A percentile compares a stretch with the other conserved stretches of the same genome.
Evolutionary conservation across 2,888 invertebrate species (phyloP).

Genomic region (Macrosoma leucophasiata): DNA sequence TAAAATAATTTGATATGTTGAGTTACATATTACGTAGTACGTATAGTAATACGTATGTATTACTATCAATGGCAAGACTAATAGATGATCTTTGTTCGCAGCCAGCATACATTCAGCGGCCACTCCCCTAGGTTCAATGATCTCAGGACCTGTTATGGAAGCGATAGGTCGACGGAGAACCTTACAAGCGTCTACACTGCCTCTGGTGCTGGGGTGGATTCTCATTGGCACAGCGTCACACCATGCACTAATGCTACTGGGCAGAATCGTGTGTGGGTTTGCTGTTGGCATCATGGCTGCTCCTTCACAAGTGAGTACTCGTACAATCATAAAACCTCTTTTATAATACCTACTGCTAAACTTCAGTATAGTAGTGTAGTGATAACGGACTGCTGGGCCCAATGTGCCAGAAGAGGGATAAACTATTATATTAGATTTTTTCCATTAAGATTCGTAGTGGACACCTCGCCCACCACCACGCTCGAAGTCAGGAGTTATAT

Average conservation of each 20-base stretch:
- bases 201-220: conserved; percentile 81
- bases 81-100: conserved; percentile 39
- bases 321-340: too few relatives aligned
- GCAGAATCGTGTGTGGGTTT: conserved; percentile 81
- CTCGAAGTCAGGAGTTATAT: too few relatives aligned
- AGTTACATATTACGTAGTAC: too few relatives aligned
- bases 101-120: conserved; percentile 87
- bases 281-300: conserved; percentile 84
- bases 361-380: too few relatives aligned
- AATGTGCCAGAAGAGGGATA: too few relatives aligned
- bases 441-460: too few relatives aligned
- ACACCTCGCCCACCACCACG: too few relatives aligned
- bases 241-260: conserved; percentile 77
- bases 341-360: too few relatives aligned
- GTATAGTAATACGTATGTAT: too few relatives aligned
- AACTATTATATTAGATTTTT: too few relatives aligned
- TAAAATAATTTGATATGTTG: too few relatives aligned
- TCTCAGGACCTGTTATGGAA: conserved; percentile 84
- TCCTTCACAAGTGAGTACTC: conserved; percentile 77
- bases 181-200: conserved; percentile 78
- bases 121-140: conserved; percentile 82
- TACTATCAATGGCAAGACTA: background rate
- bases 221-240: conserved; percentile 75
- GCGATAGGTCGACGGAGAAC: conserved; percentile 80
- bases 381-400: too few relatives aligned